These are phyloP conservation scores for Temnothorax nylanderi DNA, from an alignment of 1,140 invertebrate species.

Conservation along the genomic window DNA sequence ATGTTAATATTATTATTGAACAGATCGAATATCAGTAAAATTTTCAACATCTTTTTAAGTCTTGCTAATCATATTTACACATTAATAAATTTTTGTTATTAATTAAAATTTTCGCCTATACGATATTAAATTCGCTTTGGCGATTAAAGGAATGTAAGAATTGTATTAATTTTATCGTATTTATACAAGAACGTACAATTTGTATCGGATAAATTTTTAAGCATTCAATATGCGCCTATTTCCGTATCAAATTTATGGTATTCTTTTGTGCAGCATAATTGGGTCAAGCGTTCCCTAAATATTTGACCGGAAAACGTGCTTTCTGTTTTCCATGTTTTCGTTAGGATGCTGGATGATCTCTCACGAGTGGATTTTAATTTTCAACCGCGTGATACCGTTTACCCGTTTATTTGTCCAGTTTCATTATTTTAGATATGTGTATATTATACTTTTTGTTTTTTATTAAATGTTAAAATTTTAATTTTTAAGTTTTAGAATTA, in stretches of 20 bases:
- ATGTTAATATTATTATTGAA: background rate
- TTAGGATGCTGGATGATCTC: background rate
- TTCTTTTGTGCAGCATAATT: constrained; percentile 71
- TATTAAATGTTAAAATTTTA: background rate
- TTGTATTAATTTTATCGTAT: constrained; percentile 2
- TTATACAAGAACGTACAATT: background rate
- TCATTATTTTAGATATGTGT: constrained; percentile 6
- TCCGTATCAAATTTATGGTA: constrained; percentile 68
- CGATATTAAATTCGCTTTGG: background rate
- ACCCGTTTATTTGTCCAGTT: constrained; percentile 17
- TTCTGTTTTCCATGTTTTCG: background rate
- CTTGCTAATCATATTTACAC: background rate
- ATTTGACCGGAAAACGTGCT: constrained; percentile 65
- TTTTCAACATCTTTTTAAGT: background rate
- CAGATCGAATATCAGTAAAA: background rate
- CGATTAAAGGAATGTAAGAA: background rate
- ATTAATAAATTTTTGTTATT: constrained; percentile 9
- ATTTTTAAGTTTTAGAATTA: background rate
- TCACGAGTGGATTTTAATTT: background rate
- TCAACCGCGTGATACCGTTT: constrained; percentile 1
- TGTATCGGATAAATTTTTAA: constrained; percentile 64
- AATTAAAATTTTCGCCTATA: background rate
- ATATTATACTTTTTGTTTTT: background rate
- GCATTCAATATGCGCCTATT: constrained; percentile 64
- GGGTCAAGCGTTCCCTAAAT: constrained; percentile 75